Conservation (phyloP, 2,113 vertebrate species). For the Microcebus lehilahytsara region DNA sequence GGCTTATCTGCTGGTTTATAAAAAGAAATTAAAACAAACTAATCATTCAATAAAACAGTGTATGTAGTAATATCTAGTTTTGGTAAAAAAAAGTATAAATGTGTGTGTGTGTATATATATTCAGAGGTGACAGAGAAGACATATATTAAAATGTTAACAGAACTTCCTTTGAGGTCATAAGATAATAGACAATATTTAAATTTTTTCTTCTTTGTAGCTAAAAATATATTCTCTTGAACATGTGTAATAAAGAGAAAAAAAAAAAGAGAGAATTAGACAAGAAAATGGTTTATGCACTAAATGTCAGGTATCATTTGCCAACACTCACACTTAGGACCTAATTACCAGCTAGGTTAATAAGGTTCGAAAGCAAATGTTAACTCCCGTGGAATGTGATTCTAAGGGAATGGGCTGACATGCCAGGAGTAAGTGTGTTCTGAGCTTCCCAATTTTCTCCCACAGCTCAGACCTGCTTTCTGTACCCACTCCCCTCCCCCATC, state of each 20-base stretch:
- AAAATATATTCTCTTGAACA: background rate
- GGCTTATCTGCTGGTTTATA: background rate
- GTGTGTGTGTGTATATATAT: background rate
- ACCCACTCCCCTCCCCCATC: fast-evolving
- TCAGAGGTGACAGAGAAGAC: background rate
- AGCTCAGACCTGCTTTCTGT: background rate
- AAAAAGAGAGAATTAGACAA: background rate
- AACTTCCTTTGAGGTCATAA: background rate
- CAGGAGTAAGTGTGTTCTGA: fast-evolving
- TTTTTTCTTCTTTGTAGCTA: background rate
- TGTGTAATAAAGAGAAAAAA: background rate
- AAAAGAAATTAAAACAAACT: background rate
- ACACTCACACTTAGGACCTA: background rate
- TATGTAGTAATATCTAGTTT: background rate
- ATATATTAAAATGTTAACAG: background rate
- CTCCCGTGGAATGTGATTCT: background rate
- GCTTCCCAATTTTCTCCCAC: background rate
- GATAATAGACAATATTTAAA: background rate
- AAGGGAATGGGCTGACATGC: background rate
- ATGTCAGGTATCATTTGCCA: background rate
- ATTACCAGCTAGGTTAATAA: background rate
- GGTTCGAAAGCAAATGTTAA: background rate
- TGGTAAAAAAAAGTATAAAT: background rate
- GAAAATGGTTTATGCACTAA: background rate
- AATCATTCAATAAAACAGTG: background rate